phyloP scores from a whole-genome alignment of 2,113 vertebrate genomes.

The Taxidea taxus region DNA sequence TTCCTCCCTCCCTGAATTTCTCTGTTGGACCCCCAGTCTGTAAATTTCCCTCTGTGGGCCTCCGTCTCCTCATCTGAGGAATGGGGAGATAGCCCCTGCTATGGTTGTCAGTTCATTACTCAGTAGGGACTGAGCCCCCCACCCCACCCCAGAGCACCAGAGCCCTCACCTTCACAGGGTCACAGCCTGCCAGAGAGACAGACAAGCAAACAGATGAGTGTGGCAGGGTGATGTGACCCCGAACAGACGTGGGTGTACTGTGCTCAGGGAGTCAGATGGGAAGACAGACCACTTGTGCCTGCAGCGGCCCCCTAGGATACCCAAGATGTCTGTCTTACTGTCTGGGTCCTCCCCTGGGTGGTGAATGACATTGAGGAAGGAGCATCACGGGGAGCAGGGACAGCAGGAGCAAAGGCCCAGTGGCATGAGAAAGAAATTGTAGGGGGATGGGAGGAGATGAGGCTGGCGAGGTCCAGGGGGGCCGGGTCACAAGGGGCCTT shows the following conservation, averaged over 20 bases:
- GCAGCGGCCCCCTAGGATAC: neutral
- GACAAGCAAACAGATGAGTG: no score
- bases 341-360: neutral
- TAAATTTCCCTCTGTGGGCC: neutral
- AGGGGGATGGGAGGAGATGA: neutral
- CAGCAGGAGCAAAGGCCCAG: accelerated
- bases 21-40: neutral
- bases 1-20: neutral
- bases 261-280: neutral
- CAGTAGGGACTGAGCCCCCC: neutral
- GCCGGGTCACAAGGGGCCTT: neutral
- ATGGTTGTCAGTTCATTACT: neutral
- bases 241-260: no score
- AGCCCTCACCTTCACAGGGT: neutral
- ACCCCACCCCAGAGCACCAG: neutral
- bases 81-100: neutral
- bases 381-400: accelerated
- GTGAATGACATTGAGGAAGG: neutral
- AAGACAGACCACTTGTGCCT: neutral
- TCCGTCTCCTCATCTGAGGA: neutral
- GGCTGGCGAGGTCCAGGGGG: neutral
- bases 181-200: neutral
- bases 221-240: accelerated
- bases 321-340: neutral
- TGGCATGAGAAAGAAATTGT: neutral